Conservation (phyloP, 2,797 vertebrate genomes). For the Spinus olivaceus region DNA sequence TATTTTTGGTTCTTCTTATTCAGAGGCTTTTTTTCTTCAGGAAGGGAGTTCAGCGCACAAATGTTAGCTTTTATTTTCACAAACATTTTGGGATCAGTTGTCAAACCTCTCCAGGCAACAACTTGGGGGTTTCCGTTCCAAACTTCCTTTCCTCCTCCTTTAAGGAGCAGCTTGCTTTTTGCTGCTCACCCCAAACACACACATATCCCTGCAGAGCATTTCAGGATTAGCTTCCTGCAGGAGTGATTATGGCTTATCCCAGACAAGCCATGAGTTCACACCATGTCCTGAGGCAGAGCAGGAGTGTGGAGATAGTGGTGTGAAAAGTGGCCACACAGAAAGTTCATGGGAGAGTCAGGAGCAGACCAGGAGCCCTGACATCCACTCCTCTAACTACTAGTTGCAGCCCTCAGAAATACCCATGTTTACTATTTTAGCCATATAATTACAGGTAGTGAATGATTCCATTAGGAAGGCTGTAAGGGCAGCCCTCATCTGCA, state of each 20-base stretch:
- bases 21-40: neutral
- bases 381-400: neutral
- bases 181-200: neutral
- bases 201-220: neutral
- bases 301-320: neutral
- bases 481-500: slow-evolving; percentile 1
- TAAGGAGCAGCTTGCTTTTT: neutral
- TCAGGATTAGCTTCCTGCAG: neutral
- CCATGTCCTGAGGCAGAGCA: neutral
- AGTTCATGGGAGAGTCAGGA: slow-evolving; percentile 21
- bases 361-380: neutral
- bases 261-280: neutral
- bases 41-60: neutral
- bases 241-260: neutral
- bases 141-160: neutral
- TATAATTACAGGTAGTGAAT: slow-evolving; percentile 48
- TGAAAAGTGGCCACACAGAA: neutral
- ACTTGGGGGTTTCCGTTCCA: neutral
- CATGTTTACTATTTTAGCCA: slow-evolving; percentile 43
- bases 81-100: neutral
- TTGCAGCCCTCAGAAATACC: slow-evolving; percentile 38
- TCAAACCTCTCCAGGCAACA: neutral
- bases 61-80: neutral
- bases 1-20: neutral
- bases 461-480: slow-evolving; percentile 41